Percentiles rank a stretch among this genome's conserved stretches.
Conservation (phyloP, 1,140 invertebrate species). For the Drosophila varians region DNA sequence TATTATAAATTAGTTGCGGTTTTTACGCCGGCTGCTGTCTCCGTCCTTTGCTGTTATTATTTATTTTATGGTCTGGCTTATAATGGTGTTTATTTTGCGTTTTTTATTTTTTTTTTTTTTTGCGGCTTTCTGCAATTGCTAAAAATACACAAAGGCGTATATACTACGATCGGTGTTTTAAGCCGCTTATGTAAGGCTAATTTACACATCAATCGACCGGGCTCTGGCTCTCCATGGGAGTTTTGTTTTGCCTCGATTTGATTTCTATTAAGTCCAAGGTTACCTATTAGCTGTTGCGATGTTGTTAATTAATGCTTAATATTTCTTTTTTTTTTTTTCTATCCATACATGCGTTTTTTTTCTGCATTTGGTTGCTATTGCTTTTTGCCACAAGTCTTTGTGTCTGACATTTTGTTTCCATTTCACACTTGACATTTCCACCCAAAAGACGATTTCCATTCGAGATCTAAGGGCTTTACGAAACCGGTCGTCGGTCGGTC, state of each 20-base stretch:
- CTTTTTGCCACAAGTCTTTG: slow-evolving; percentile 12
- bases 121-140: slow-evolving; percentile 76
- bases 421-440: slow-evolving; percentile 76
- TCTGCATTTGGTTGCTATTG: slow-evolving; percentile 1
- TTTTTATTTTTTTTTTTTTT: slow-evolving; percentile 1
- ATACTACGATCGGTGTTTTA: slow-evolving; percentile 41
- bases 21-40: slow-evolving; percentile 51
- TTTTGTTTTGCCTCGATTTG: slow-evolving; percentile 67
- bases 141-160: slow-evolving; percentile 57
- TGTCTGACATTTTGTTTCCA: slow-evolving; percentile 61
- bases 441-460: slow-evolving; percentile 19
- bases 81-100: slow-evolving; percentile 26
- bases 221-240: slow-evolving; percentile 55
- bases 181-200: slow-evolving; percentile 78
- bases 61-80: slow-evolving; percentile 18
- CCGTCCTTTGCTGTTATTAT: slow-evolving; percentile 33
- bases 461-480: slow-evolving; percentile 45
- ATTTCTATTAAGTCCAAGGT: slow-evolving; percentile 82
- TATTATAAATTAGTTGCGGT: slow-evolving; percentile 70
- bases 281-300: slow-evolving; percentile 49
- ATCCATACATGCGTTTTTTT: slow-evolving; percentile 27
- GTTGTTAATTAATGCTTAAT: slow-evolving; percentile 76
- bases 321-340: slow-evolving; percentile 66
- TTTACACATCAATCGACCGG: slow-evolving; percentile 77
- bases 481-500: slow-evolving; percentile 62